Percentiles rank a stretch among this genome's conserved stretches.
Evolutionary conservation across 2,113 vertebrate species (phyloP).

Genomic region (Myanophis thanlyinensis): DNA sequence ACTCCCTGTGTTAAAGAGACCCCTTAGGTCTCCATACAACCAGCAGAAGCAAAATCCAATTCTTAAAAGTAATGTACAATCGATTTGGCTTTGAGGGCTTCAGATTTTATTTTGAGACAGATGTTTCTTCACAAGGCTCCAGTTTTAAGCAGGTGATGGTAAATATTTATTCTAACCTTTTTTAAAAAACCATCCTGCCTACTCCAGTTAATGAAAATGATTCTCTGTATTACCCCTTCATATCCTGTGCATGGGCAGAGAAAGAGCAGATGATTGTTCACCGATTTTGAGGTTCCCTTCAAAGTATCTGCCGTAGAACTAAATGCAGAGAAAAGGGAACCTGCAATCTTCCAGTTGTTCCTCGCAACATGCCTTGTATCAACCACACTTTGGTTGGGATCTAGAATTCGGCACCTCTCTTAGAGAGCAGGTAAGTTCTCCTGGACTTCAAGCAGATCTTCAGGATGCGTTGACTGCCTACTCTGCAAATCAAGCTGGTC

Average conservation of each 20-base stretch:
- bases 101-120: neutral
- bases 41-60: neutral
- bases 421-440: neutral
- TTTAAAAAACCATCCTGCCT: neutral
- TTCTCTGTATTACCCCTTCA: neutral
- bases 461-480: neutral
- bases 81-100: neutral
- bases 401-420: neutral
- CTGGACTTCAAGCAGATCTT: neutral
- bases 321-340: neutral
- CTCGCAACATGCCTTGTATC: neutral
- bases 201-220: neutral
- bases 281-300: neutral
- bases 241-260: neutral
- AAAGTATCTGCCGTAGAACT: neutral
- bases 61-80: neutral
- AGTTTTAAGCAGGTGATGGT: neutral
- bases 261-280: neutral
- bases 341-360: neutral
- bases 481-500: neutral
- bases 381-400: neutral
- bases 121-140: neutral
- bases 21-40: neutral
- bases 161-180: neutral
- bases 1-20: neutral